Evolutionary conservation across 1,140 invertebrate species (phyloP).

Genomic region (Kradibia gibbosae): DNA sequence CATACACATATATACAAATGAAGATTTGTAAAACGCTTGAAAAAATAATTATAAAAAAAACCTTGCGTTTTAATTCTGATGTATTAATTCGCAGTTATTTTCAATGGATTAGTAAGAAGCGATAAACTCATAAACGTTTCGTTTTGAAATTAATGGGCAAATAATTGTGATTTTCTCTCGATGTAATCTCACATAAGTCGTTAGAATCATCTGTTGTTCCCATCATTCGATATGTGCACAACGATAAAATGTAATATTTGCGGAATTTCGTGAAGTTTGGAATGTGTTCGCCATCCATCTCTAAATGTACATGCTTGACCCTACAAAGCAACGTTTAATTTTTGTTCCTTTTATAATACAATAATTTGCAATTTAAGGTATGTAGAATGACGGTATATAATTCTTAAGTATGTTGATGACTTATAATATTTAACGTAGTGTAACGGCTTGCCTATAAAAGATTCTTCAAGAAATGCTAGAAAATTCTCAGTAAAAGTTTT

Average conservation of each 20-base stretch:
- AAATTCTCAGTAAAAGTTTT: conserved; percentile 47
- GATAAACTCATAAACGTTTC: conserved; percentile 43
- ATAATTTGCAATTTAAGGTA: conserved; percentile 22
- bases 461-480: conserved; percentile 43
- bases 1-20: background rate
- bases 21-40: background rate
- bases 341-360: conserved; percentile 31
- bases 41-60: background rate
- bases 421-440: conserved; percentile 37
- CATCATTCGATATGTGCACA: conserved; percentile 39
- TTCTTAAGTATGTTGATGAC: conserved; percentile 19
- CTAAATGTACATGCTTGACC: conserved; percentile 51
- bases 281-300: conserved; percentile 46
- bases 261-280: conserved; percentile 47
- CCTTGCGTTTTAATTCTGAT: background rate
- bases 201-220: conserved; percentile 42
- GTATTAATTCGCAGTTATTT: background rate
- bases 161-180: conserved; percentile 40
- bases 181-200: conserved; percentile 45
- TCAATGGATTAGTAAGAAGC: background rate
- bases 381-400: conserved; percentile 29
- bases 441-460: conserved; percentile 39
- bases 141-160: conserved; percentile 32
- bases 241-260: conserved; percentile 41
- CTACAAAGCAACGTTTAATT: conserved; percentile 48